Conservation (phyloP, 2,113 vertebrate species). For the Rissa tridactyla region DNA sequence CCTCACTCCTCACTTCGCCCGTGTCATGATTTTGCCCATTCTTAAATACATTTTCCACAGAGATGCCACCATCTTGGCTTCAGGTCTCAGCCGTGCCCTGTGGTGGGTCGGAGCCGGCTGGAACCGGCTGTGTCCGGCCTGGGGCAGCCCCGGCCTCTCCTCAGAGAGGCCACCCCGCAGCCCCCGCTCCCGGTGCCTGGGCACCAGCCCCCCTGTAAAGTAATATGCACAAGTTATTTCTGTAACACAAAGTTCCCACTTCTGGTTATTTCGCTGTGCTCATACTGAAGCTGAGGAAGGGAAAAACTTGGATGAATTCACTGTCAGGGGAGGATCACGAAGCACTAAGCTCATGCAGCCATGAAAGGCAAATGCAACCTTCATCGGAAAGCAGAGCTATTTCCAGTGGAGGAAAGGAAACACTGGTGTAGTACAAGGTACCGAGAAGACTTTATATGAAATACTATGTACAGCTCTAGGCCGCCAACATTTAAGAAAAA, state of each 20-base stretch:
- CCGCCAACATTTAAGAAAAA: background rate
- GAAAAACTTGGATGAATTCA: background rate
- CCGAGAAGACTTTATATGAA: background rate
- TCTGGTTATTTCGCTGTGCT: background rate
- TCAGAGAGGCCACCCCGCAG: fast-evolving
- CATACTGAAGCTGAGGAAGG: background rate
- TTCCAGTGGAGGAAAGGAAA: background rate
- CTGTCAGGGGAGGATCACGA: background rate
- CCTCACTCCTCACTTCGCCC: background rate
- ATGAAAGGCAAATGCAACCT: background rate
- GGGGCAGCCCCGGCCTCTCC: background rate
- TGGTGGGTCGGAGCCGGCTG: fast-evolving
- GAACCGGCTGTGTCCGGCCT: fast-evolving
- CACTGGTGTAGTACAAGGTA: background rate
- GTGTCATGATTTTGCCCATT: background rate
- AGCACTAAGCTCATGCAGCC: background rate
- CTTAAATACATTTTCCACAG: fast-evolving
- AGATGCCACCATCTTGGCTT: fast-evolving
- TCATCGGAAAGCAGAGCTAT: background rate
- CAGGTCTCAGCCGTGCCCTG: fast-evolving
- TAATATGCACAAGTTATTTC: background rate
- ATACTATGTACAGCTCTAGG: background rate
- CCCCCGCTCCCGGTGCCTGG: fast-evolving
- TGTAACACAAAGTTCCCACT: background rate
- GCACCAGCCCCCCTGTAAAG: fast-evolving